Evolutionary conservation across 2,797 vertebrate genomes (phyloP), one percentile per base, ranked within the genome.

Genomic region (Onychomys leucogaster): DNA sequence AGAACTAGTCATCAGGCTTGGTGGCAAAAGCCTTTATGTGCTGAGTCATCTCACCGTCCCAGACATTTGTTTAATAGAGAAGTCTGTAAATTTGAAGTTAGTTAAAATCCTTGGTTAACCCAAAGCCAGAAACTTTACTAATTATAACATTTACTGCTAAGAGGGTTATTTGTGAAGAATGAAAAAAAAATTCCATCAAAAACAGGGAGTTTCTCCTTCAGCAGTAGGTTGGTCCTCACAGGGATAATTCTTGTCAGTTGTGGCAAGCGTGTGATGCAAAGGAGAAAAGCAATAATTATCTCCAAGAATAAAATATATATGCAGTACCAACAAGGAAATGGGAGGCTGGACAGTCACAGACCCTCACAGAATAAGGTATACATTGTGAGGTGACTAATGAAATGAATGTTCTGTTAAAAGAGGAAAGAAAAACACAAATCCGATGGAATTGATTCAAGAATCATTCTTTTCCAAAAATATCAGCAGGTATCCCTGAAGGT

Each of bases 401-500:
- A 87, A 76, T 11, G 19, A 87, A 71, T 9, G 16, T n/a, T 81
- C 89, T 93, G 4, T 59, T 87, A 90, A 95, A 87, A 12, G 4
- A 59, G 34, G 25, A 83, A 96, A 94, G 43, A 92, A 87, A 95
- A 96, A 37, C 23, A 41, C 41, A 87, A 46, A 94, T 55, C 23
- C 67, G 29, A 87, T 67, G 57, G 27, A 61, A 82, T 65, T 81
- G 63, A 96, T 85, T 94, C 17, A 69, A 93, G 46, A 96, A 84
- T 96, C 52, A 76, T 14, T 59, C 27, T 23, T 23, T 92, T 59
- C 69, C 77, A 0, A 69, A 96, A 96, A 91, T 95, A 92, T 63
- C 85, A 65, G 8, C 27, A 88, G 91, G 96, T 92, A 96, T 92
- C 49, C 21, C 67, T 77, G 67, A 95, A 98, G n/a, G n/a, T n/a